Percentiles rank a stretch among this genome's conserved stretches.
phyloP scores from a whole-genome alignment of 30 jellyfish, hydroid and myxozoan genomes.

The Aurelia sp. region DNA sequence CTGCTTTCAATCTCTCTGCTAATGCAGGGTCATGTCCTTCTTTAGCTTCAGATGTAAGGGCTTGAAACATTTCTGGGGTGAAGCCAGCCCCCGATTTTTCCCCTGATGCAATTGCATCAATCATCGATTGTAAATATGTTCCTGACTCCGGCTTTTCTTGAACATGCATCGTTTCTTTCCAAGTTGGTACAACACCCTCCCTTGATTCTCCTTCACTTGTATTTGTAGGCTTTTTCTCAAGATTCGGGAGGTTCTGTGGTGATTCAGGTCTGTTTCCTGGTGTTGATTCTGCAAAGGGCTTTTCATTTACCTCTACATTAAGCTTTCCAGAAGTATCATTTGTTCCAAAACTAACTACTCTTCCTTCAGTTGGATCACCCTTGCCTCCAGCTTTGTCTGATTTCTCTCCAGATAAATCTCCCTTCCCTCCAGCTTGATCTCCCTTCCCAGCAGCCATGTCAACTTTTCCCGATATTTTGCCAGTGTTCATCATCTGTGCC shows the following conservation, averaged over 20 bases:
- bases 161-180: slow-evolving; percentile 66
- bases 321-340: no score
- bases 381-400: no score
- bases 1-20: slow-evolving; percentile 52
- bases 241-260: neutral
- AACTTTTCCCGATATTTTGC: slow-evolving; percentile 7
- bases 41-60: slow-evolving; percentile 51
- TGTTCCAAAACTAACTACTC: no score
- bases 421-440: no score
- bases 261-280: slow-evolving; percentile 10
- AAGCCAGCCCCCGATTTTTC: slow-evolving; percentile 69
- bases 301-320: neutral
- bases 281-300: slow-evolving; percentile 15
- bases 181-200: slow-evolving; percentile 66
- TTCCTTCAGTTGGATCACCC: no score
- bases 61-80: slow-evolving; percentile 56
- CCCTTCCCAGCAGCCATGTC: no score
- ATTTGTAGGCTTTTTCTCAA: slow-evolving; percentile 39
- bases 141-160: slow-evolving; percentile 57
- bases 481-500: slow-evolving; percentile 72
- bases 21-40: slow-evolving; percentile 62
- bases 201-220: slow-evolving; percentile 67
- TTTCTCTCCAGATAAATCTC: no score
- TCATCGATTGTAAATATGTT: slow-evolving; percentile 31
- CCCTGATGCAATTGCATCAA: slow-evolving; percentile 62